Evolutionary conservation across 2,797 vertebrate genomes (phyloP).

Genomic region (Acanthurus lineatus): DNA sequence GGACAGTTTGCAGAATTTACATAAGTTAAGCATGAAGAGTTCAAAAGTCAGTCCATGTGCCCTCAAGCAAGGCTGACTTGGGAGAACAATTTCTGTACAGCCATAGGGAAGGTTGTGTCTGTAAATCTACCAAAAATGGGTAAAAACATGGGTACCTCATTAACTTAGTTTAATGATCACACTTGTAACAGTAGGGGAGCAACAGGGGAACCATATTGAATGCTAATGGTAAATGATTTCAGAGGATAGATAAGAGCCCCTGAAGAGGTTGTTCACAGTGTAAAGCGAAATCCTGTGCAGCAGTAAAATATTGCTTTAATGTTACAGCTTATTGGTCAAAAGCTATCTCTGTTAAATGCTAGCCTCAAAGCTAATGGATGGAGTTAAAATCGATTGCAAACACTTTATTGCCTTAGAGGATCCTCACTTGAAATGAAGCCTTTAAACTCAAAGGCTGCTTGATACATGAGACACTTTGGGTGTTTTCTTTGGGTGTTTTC

Average conservation of each 20-base stretch:
- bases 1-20: not conserved
- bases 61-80: not conserved
- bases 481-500: conserved; percentile 11
- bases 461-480: not conserved
- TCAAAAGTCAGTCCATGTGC: not conserved
- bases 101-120: not conserved
- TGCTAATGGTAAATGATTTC: not conserved
- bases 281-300: conserved; percentile 28
- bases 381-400: conserved; percentile 54
- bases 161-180: not conserved
- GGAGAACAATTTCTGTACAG: not conserved
- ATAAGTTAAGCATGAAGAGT: not conserved
- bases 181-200: not conserved
- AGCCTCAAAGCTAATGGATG: conserved; percentile 28
- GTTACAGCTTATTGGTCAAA: conserved; percentile 53
- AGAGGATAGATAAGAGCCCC: conserved; percentile 16
- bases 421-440: conserved; percentile 7
- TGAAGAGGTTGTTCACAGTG: conserved; percentile 27
- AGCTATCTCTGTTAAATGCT: conserved; percentile 34
- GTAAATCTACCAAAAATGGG: not conserved
- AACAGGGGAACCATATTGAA: not conserved
- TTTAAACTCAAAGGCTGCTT: conserved; percentile 30
- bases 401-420: conserved; percentile 27
- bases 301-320: conserved; percentile 37
- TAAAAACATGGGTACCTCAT: not conserved